Evolutionary conservation across 2,113 vertebrate species (phyloP).

Genomic region (Tricholaema leucomelas): DNA sequence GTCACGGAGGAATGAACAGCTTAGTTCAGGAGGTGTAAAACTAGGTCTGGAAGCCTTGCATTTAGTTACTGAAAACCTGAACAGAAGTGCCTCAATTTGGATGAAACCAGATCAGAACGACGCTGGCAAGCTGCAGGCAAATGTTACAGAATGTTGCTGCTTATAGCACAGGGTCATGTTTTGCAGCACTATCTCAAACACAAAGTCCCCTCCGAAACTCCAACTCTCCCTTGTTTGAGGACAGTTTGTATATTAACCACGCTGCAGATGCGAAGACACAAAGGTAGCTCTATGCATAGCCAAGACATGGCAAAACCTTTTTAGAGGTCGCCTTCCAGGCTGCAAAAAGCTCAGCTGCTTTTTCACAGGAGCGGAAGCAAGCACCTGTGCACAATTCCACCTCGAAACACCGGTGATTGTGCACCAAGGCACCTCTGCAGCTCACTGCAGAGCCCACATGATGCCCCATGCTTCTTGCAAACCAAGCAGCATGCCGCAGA

Average conservation of each 20-base stretch:
- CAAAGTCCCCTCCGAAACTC: conserved; percentile 18
- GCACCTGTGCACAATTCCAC: not conserved
- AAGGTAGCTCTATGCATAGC: not conserved
- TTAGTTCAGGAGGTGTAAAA: not conserved
- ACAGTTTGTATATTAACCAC: conserved; percentile 62
- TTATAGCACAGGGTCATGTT: not conserved
- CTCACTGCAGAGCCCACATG: not conserved
- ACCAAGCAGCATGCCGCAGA: not conserved
- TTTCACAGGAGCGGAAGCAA: not conserved
- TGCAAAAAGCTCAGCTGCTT: not conserved
- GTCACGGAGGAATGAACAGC: not conserved
- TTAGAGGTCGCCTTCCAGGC: not conserved
- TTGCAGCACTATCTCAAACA: conserved; percentile 32
- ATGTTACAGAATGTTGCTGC: not conserved
- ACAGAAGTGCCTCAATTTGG: not conserved
- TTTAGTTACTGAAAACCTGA: not conserved
- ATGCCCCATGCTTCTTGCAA: fast-evolving
- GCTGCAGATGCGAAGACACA: not conserved
- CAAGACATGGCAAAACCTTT: not conserved
- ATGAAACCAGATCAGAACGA: not conserved
- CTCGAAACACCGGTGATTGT: not conserved
- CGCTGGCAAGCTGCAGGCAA: not conserved
- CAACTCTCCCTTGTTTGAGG: conserved; percentile 38
- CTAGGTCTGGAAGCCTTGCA: not conserved
- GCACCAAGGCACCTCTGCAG: not conserved